phyloP scores from a whole-genome alignment of 2,797 vertebrate species.

The Ctenosaura bakeri region DNA sequence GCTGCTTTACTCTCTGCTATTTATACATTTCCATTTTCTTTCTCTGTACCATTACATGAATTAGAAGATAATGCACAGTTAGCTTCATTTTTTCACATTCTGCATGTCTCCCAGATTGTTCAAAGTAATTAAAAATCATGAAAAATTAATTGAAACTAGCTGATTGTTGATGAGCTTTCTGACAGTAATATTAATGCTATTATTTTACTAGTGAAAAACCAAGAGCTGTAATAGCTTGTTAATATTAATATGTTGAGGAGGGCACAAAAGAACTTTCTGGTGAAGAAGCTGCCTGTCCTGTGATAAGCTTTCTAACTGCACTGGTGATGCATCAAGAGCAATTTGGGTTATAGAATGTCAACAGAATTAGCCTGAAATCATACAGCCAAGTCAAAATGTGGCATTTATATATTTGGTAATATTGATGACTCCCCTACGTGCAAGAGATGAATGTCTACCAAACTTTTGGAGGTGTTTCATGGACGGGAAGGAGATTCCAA shows the following conservation, averaged over 20 bases:
- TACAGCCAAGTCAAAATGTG: not conserved
- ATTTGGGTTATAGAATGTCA: not conserved
- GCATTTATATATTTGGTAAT: not conserved
- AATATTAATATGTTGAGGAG: conserved; percentile 25
- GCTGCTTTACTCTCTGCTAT: not conserved
- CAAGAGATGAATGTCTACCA: not conserved
- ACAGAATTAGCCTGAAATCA: not conserved
- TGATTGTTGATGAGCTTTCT: conserved; percentile 41
- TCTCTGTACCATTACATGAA: not conserved
- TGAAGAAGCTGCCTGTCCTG: not conserved
- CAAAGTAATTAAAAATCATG: conserved; percentile 46
- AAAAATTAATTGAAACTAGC: conserved; percentile 43
- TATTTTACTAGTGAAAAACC: conserved; percentile 34
- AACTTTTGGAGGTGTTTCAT: not conserved
- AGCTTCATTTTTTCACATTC: conserved; percentile 6
- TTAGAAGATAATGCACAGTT: conserved; percentile 28
- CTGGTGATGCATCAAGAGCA: conserved; percentile 17
- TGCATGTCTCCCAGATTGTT: conserved; percentile 27
- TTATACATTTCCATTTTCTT: conserved; percentile 15
- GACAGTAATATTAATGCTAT: conserved; percentile 44
- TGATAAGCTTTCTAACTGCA: conserved; percentile 10
- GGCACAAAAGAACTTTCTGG: not conserved
- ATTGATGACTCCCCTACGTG: not conserved
- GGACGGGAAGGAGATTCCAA: not conserved
- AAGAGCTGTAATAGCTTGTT: conserved; percentile 23